phyloP scores from a whole-genome alignment of 2,797 vertebrate species.

The Catamblyrhynchus diadema region DNA sequence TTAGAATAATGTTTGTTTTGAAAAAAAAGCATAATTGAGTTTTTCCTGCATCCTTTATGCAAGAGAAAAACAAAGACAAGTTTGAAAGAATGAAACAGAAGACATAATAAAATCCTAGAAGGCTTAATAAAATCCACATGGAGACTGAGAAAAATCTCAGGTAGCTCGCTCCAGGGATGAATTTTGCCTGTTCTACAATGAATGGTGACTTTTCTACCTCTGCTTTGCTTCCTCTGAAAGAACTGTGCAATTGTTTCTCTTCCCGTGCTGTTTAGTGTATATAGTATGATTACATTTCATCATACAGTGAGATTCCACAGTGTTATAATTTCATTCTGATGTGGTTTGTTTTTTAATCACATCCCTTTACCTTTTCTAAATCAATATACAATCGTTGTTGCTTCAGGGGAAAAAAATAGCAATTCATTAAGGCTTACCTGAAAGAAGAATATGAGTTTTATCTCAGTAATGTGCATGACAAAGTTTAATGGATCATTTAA shows the following conservation, averaged over 20 bases:
- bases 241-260: background rate
- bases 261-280: background rate
- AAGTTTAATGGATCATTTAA: constrained; percentile 5
- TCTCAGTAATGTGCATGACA: background rate
- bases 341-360: background rate
- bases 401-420: background rate
- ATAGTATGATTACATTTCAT: background rate
- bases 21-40: background rate
- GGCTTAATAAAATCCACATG: background rate
- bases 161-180: background rate
- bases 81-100: background rate
- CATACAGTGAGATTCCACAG: background rate
- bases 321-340: background rate
- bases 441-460: constrained; percentile 16
- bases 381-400: constrained; percentile 36
- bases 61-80: background rate
- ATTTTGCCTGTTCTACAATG: background rate
- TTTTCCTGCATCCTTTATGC: background rate
- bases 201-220: background rate
- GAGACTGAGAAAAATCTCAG: background rate
- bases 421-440: background rate
- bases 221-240: background rate
- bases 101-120: background rate
- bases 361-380: constrained; percentile 10
- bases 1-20: background rate